A percentile compares a stretch with the other conserved stretches of the same genome.
Evolutionary conservation across 2,888 invertebrate genomes (phyloP).

Genomic region (Agrenia bidenticulata): DNA sequence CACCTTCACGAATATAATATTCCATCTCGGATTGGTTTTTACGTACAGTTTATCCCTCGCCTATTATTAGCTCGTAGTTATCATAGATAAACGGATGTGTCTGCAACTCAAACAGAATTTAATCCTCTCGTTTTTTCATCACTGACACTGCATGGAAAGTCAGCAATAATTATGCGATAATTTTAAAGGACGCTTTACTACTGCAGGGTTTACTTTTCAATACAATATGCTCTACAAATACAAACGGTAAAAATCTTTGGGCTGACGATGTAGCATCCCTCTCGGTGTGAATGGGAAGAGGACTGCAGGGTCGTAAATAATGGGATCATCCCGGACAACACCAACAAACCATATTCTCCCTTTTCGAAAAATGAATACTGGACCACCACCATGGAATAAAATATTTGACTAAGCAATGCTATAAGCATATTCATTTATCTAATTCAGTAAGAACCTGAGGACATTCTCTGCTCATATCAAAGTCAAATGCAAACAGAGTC

Average conservation of each 20-base stretch:
- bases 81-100: not conserved
- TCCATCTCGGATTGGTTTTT: not conserved
- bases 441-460: no score
- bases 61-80: constrained; percentile 16
- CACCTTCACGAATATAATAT: not conserved
- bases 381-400: constrained; percentile 42
- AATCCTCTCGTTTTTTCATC: no score
- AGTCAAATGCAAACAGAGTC: no score
- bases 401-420: constrained; percentile 10
- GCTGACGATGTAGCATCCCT: not conserved
- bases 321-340: constrained; percentile 43
- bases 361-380: constrained; percentile 22
- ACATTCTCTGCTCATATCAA: no score
- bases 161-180: no score
- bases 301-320: constrained; percentile 46
- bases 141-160: no score
- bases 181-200: no score
- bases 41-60: not conserved
- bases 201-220: no score
- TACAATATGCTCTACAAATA: not conserved
- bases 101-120: not conserved
- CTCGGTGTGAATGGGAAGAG: constrained; percentile 14
- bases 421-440: no score
- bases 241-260: not conserved
- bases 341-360: constrained; percentile 24